Evolutionary conservation across 2,113 vertebrate species (phyloP).

Genomic region (Dissostichus mawsoni): DNA sequence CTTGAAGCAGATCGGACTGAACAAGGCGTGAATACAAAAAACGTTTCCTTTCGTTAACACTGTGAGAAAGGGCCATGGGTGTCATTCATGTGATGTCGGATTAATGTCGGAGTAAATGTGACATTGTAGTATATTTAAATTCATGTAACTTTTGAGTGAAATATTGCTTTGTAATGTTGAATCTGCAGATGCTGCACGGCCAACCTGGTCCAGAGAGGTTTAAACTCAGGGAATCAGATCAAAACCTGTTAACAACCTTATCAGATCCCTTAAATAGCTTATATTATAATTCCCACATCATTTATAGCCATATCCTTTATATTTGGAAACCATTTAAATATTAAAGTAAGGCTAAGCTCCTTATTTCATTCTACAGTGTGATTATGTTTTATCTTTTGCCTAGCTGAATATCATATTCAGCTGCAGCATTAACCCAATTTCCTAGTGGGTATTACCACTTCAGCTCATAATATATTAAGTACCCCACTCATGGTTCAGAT

Average conservation of each 20-base stretch:
- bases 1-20: too few relatives aligned
- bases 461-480: background rate
- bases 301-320: background rate
- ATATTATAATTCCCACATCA: background rate
- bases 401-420: background rate
- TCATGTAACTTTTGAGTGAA: background rate
- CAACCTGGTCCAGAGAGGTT: background rate
- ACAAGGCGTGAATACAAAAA: too few relatives aligned
- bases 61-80: too few relatives aligned
- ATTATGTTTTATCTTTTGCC: conserved; percentile 5
- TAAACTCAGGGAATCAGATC: background rate
- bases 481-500: conserved; percentile 3
- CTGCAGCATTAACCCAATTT: conserved; percentile 5
- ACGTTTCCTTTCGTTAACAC: too few relatives aligned
- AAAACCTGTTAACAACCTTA: background rate
- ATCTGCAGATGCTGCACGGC: background rate
- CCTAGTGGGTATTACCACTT: conserved; percentile 2
- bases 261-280: background rate
- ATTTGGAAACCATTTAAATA: background rate
- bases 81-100: too few relatives aligned
- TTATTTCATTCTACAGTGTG: conserved; percentile 5
- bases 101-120: too few relatives aligned
- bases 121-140: too few relatives aligned
- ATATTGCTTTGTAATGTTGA: background rate
- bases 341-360: conserved; percentile 1